These are phyloP conservation scores for Drosophila koepferae DNA, from an alignment of 2,888 invertebrate species.

Conservation along the genomic window DNA sequence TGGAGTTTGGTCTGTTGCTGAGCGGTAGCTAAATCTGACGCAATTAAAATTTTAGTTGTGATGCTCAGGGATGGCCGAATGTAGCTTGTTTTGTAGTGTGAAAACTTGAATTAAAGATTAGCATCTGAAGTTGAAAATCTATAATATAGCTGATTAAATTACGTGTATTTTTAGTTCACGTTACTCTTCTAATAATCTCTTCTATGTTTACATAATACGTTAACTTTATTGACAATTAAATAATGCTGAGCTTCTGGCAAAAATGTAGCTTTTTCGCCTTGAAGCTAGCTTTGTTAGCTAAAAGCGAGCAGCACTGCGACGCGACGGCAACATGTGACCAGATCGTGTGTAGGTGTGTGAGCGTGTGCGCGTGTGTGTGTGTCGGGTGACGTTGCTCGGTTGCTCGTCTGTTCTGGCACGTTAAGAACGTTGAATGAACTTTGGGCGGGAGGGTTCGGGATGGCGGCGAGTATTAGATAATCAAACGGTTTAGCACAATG, in stretches of 20 bases:
- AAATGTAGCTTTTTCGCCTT: slow-evolving; percentile 7
- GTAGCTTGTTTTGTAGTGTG: background rate
- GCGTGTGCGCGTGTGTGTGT: slow-evolving; percentile 10
- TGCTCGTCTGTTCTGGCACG: slow-evolving; percentile 36
- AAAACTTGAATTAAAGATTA: background rate
- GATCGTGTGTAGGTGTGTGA: slow-evolving; percentile 21
- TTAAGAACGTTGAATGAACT: slow-evolving; percentile 39
- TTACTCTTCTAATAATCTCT: background rate
- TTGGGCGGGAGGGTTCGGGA: slow-evolving; percentile 18
- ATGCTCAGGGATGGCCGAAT: background rate
- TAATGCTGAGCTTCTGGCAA: background rate
- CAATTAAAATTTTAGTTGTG: slow-evolving; percentile 23
- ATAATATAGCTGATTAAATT: background rate
- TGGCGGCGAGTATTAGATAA: slow-evolving; percentile 58
- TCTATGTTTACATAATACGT: background rate
- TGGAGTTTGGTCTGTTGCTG: slow-evolving; percentile 59
- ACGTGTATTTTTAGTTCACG: background rate
- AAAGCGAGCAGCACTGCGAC: slow-evolving; percentile 18
- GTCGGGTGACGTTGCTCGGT: slow-evolving; percentile 70
- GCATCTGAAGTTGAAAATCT: background rate
- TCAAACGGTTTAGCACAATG: slow-evolving; percentile 15
- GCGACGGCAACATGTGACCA: slow-evolving; percentile 65
- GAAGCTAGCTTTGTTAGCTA: slow-evolving; percentile 1
- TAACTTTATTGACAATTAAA: background rate
- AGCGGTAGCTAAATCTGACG: slow-evolving; percentile 53